Percentiles rank a stretch among this genome's conserved stretches.
Evolutionary conservation across 2,888 invertebrate species (phyloP).

Genomic region (Tetheella fluctuosa): DNA sequence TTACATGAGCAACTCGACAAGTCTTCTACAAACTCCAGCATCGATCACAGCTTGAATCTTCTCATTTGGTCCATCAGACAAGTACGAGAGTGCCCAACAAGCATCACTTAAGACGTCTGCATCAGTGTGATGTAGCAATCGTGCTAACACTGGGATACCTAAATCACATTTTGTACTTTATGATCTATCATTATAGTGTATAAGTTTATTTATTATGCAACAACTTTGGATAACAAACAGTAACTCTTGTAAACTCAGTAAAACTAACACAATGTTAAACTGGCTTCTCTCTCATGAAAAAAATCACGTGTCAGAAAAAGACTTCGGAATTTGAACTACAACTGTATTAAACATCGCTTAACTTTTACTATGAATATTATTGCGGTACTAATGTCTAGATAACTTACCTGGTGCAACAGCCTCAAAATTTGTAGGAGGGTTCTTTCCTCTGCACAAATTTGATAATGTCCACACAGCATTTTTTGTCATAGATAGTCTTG

Average conservation of each 20-base stretch:
- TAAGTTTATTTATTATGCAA: no score
- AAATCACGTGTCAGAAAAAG: no score
- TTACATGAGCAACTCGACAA: slow-evolving; percentile 85
- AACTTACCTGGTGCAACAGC: slow-evolving; percentile 86
- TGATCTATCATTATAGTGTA: no score
- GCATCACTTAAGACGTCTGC: slow-evolving; percentile 96
- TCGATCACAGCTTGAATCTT: slow-evolving; percentile 99
- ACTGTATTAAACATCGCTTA: no score
- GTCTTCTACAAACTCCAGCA: slow-evolving; percentile 94
- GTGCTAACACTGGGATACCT: slow-evolving; percentile 94
- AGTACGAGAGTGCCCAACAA: slow-evolving; percentile 98
- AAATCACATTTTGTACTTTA: slow-evolving; percentile 36
- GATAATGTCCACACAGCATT: slow-evolving; percentile 99
- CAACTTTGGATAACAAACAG: no score
- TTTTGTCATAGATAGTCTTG: slow-evolving; percentile 94
- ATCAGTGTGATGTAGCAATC: slow-evolving; percentile 94
- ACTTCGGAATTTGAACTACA: no score
- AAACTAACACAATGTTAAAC: no score
- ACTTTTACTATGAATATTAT: no score
- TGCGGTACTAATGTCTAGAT: no score
- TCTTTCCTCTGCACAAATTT: slow-evolving; percentile 98
- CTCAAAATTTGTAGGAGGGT: slow-evolving; percentile 96
- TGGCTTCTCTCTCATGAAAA: no score
- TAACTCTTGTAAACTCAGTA: no score
- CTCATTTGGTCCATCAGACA: slow-evolving; percentile 98